Conservation (phyloP, 2,113 vertebrate genomes). For the Indicator maculatus region DNA sequence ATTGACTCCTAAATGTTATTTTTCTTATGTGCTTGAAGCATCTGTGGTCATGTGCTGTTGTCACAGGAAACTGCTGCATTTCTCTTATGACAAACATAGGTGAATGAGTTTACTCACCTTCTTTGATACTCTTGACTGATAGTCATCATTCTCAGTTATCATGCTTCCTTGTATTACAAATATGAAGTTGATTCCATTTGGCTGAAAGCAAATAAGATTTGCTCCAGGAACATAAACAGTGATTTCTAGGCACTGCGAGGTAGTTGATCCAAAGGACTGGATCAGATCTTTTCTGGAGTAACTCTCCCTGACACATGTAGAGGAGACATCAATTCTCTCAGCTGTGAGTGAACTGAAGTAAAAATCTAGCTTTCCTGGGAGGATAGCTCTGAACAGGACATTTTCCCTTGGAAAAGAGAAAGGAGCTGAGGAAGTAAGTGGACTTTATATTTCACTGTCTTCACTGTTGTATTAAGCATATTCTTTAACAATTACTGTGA, state of each 20-base stretch:
- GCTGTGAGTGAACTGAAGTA: not conserved
- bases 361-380: not conserved
- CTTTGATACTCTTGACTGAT: not conserved
- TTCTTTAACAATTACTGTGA: not conserved
- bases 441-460: not conserved
- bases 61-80: not conserved
- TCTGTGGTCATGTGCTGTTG: not conserved
- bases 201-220: not conserved
- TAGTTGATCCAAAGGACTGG: not conserved
- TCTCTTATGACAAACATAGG: not conserved
- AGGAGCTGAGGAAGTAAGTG: not conserved
- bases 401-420: not conserved
- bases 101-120: not conserved
- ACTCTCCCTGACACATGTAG: not conserved
- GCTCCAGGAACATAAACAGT: not conserved
- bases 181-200: not conserved
- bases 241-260: not conserved
- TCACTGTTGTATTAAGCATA: not conserved
- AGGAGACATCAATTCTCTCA: not conserved
- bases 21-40: not conserved
- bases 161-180: not conserved
- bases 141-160: not conserved
- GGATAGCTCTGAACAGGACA: not conserved
- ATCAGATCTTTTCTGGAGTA: not conserved
- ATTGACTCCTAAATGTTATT: not conserved